phyloP scores from a whole-genome alignment of 2,888 invertebrate species.

The Clistopyga incitator region DNA sequence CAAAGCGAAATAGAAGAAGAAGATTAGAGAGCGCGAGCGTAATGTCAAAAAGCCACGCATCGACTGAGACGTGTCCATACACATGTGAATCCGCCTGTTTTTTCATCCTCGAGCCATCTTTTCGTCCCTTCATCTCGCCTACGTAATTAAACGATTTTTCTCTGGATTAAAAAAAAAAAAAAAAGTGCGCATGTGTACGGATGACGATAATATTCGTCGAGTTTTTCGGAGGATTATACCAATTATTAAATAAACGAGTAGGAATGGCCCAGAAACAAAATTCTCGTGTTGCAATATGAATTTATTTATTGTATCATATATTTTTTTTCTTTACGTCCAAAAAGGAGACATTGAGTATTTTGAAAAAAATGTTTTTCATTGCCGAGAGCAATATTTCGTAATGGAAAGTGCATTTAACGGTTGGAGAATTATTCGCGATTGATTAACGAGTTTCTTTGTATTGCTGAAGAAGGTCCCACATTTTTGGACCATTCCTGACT shows the following conservation, averaged over 20 bases:
- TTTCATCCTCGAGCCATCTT: slow-evolving; percentile 42
- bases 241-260: slow-evolving; percentile 67
- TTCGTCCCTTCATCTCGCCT: slow-evolving; percentile 37
- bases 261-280: slow-evolving; percentile 68
- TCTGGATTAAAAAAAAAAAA: no score
- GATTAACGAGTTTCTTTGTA: background rate
- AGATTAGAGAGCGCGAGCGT: slow-evolving; percentile 29
- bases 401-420: background rate
- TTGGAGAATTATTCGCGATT: background rate
- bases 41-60: slow-evolving; percentile 60
- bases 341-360: background rate
- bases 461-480: slow-evolving; percentile 1
- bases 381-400: slow-evolving; percentile 25
- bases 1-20: slow-evolving; percentile 60
- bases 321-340: background rate
- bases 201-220: slow-evolving; percentile 30
- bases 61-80: slow-evolving; percentile 72
- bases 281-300: slow-evolving; percentile 32
- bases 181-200: slow-evolving; percentile 53
- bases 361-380: slow-evolving; percentile 16
- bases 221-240: slow-evolving; percentile 54
- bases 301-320: slow-evolving; percentile 1
- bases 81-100: slow-evolving; percentile 59
- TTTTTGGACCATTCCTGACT: slow-evolving; percentile 18
- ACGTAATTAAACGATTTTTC: slow-evolving; percentile 19